Evolutionary conservation across 37 sponge, comb jelly and placozoan species (phyloP).

Genomic region (Geodia barretti): DNA sequence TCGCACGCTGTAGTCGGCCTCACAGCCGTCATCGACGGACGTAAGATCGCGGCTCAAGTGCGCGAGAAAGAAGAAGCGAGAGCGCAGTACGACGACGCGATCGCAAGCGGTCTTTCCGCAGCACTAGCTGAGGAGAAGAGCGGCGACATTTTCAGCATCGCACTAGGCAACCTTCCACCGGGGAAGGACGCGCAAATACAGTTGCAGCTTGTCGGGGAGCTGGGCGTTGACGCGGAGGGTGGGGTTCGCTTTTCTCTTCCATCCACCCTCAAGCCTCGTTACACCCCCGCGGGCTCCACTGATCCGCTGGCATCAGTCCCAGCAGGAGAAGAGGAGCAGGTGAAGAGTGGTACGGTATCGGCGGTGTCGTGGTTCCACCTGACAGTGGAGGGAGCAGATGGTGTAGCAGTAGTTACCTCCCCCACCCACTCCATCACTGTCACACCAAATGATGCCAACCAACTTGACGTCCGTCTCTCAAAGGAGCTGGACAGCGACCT

Average conservation of each 20-base stretch:
- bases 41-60: conserved; percentile 49
- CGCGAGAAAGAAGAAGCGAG: conserved; percentile 67
- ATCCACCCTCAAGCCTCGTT: conserved; percentile 46
- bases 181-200: conserved; percentile 48
- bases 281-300: conserved; percentile 29
- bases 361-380: conserved; percentile 42
- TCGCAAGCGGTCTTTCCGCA: conserved; percentile 65
- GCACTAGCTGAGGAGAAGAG: conserved; percentile 61
- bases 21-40: conserved; percentile 59
- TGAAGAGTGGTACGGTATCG: conserved; percentile 13
- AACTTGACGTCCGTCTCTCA: too few relatives aligned
- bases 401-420: conserved; percentile 34
- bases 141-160: conserved; percentile 64
- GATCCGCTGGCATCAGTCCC: conserved; percentile 29
- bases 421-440: conserved; percentile 43
- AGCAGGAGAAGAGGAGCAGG: conserved; percentile 8
- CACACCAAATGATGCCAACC: not conserved
- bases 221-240: conserved; percentile 51
- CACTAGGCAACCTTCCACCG: conserved; percentile 73
- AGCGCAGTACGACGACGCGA: conserved; percentile 62
- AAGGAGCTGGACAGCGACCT: conserved; percentile 56
- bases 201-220: conserved; percentile 50
- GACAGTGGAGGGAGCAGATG: conserved; percentile 20
- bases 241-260: conserved; percentile 59
- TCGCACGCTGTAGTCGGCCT: conserved; percentile 60